phyloP scores from a whole-genome alignment of 1,140 invertebrate genomes.

The Drosophila funebris region DNA sequence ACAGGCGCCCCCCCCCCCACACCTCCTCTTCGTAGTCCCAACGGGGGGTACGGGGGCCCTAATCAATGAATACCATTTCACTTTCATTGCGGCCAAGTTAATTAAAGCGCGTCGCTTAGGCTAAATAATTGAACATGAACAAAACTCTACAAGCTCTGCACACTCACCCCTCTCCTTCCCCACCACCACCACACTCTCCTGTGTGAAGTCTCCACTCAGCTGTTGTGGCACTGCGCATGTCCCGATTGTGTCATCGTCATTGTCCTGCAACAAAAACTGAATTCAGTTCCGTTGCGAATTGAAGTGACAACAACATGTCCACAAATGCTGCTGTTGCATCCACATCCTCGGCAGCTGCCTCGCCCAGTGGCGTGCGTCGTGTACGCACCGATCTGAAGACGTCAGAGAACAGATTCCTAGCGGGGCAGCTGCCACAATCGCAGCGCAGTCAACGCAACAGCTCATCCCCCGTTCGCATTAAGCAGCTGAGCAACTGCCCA shows the following conservation, averaged over 20 bases:
- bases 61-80: conserved; percentile 66
- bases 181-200: not conserved
- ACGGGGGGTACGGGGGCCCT: not conserved
- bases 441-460: conserved; percentile 31
- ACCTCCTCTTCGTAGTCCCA: not conserved
- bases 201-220: conserved; percentile 60
- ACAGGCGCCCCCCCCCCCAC: conserved; percentile 11
- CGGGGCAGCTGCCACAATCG: conserved; percentile 20
- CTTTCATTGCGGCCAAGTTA: conserved; percentile 62
- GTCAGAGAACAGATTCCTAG: conserved; percentile 73
- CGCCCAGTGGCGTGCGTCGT: conserved; percentile 84
- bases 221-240: conserved; percentile 74
- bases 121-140: conserved; percentile 35
- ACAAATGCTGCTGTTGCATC: conserved; percentile 22
- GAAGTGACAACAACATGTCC: conserved; percentile 14
- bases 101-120: conserved; percentile 35
- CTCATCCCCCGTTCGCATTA: conserved; percentile 69
- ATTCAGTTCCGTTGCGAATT: conserved; percentile 5
- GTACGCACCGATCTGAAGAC: conserved; percentile 82
- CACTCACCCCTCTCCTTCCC: not conserved
- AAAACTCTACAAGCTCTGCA: not conserved
- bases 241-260: conserved; percentile 77
- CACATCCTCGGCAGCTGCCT: conserved; percentile 41
- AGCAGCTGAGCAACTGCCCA: conserved; percentile 28
- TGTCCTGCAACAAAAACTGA: conserved; percentile 4